phyloP scores from a whole-genome alignment of 2,888 invertebrate species.

The Drosophila mercatorum region DNA sequence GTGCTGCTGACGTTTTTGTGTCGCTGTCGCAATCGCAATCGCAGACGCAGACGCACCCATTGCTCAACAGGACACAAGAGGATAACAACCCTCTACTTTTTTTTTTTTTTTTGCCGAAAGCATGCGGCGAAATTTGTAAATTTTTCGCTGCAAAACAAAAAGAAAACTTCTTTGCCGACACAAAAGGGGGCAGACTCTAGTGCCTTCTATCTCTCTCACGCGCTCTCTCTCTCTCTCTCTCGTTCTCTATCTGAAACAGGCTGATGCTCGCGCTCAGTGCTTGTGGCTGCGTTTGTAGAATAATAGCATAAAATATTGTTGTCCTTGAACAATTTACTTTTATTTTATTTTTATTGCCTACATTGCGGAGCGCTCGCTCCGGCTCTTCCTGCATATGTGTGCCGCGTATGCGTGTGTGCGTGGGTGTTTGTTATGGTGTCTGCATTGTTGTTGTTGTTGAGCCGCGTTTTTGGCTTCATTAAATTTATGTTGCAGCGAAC shows the following conservation, averaged over 20 bases:
- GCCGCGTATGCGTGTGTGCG: slow-evolving; percentile 22
- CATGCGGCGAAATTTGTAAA: slow-evolving; percentile 63
- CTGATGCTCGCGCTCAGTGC: slow-evolving; percentile 17
- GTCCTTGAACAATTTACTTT: slow-evolving; percentile 82
- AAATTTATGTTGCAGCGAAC: slow-evolving; percentile 77
- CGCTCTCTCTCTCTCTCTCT: slow-evolving; percentile 2
- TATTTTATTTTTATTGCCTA: slow-evolving; percentile 81
- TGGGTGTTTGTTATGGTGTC: slow-evolving; percentile 55
- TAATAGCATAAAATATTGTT: slow-evolving; percentile 79
- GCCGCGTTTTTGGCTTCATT: slow-evolving; percentile 76
- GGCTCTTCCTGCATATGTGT: slow-evolving; percentile 32
- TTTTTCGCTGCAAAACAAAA: slow-evolving; percentile 51
- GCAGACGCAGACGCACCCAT: slow-evolving; percentile 57
- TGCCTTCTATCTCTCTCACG: neutral
- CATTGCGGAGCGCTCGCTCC: slow-evolving; percentile 50
- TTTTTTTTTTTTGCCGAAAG: slow-evolving; percentile 24
- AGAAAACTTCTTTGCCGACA: slow-evolving; percentile 23
- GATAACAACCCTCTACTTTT: slow-evolving; percentile 33
- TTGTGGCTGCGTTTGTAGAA: slow-evolving; percentile 59
- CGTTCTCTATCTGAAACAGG: slow-evolving; percentile 1
- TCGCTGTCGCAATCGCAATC: slow-evolving; percentile 56
- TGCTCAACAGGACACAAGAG: slow-evolving; percentile 23
- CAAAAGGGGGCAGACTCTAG: slow-evolving; percentile 24
- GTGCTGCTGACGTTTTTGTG: slow-evolving; percentile 82
- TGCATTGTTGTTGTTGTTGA: slow-evolving; percentile 62